Evolutionary conservation across 2,797 vertebrate genomes (phyloP), one percentile per base, ranked within the genome.

Genomic region (Platyrinchus mystaceus): DNA sequence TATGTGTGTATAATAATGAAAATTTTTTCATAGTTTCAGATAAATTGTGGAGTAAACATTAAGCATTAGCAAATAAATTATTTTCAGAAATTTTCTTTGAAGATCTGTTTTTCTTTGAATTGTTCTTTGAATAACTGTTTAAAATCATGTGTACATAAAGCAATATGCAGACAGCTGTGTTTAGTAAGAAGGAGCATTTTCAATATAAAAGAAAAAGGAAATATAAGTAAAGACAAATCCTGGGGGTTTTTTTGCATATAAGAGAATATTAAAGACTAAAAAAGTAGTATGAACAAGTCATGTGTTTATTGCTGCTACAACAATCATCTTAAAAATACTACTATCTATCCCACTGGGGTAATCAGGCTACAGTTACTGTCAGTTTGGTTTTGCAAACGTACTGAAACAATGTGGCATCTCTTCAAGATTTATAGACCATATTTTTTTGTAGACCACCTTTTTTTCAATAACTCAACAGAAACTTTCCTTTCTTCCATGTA

Each of bases 141-240:
- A 4, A 84, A 89, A 87, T 55, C 10, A 12, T 2, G 8, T 7
- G 9, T 47, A 64, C 1, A 2, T 39, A 55, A 68, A 71, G 10
- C 12, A 88, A 43, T 16, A 49, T 5, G 60, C 5, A 85, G 23
- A 69, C 6, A 71, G 5, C 5, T 68, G 15, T 23, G 4, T 43
- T 94, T 66, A 79, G 14, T 20, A 75, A 52, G 28, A 69, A 84
- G 14, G 62, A 21, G 3, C 14, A 34, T 39, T 82, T 81, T 60
- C 7, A 4, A n/a, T 17, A 37, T 12, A 60, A 55, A 88, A 78
- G 27, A 41, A 66, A 84, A 78, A 74, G 14, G 7, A 86, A 81
- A 44, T 32, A 68, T 0, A 0, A 2, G 9, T 53, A 56, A 77
- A 77, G 32, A 63, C 4, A 71, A 81, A n/a, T 43, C 1, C 0